Evolutionary conservation across 2,888 invertebrate genomes (phyloP).

Genomic region (Oscheius myriophilus): DNA sequence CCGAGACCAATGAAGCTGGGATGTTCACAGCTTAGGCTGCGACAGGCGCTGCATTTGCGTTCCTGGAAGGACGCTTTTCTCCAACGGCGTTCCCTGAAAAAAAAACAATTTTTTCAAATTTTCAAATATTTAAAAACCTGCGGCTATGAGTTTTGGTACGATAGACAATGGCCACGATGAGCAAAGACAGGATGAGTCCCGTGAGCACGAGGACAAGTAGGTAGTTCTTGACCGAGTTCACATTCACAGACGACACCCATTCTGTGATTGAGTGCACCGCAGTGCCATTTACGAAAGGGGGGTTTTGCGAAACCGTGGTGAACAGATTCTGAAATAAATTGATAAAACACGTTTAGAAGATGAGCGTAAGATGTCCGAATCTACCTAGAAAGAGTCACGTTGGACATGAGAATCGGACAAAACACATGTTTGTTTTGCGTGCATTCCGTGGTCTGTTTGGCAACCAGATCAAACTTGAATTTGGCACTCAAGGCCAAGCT

Average conservation of each 20-base stretch:
- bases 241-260: not conserved
- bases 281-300: slow-evolving; percentile 10
- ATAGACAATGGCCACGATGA: slow-evolving; percentile 16
- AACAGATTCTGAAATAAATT: slow-evolving; percentile 22
- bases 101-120: not conserved
- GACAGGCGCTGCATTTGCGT: slow-evolving; percentile 23
- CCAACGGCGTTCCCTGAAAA: slow-evolving; percentile 10
- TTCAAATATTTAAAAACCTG: not conserved
- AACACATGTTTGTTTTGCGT: no score
- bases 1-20: slow-evolving; percentile 8
- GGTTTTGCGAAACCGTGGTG: slow-evolving; percentile 7
- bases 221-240: not conserved
- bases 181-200: slow-evolving; percentile 1
- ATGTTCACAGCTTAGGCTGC: slow-evolving; percentile 24
- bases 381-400: no score
- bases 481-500: no score
- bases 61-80: slow-evolving; percentile 19
- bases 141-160: slow-evolving; percentile 5
- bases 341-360: not conserved
- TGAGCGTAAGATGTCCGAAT: no score
- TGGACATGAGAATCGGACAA: no score
- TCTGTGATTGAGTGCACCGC: not conserved
- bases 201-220: slow-evolving; percentile 4
- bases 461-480: no score
- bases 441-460: no score